Evolutionary conservation across 2,888 invertebrate species (phyloP), one percentile per base, ranked within the genome.

Genomic region (Lithophane semibrunnea): DNA sequence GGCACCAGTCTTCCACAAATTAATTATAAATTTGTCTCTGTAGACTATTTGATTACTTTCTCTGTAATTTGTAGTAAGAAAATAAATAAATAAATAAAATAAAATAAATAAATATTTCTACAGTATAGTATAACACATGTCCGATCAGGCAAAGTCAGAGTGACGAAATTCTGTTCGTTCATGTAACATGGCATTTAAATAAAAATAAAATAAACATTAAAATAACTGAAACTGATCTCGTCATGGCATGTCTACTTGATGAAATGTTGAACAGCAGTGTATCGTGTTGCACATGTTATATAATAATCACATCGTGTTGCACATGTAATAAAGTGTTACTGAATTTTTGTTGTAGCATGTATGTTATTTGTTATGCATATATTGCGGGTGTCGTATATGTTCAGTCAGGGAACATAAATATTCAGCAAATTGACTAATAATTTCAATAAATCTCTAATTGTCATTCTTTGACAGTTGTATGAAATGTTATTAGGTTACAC

Each of bases 81-180:
- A n/a, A n/a, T n/a, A n/a, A n/a, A n/a, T n/a, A n/a, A n/a, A n/a
- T n/a, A n/a, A n/a, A n/a, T n/a, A n/a, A n/a, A n/a, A n/a, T n/a
- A n/a, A n/a, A n/a, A n/a, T n/a, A n/a, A n/a, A n/a, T n/a, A n/a
- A n/a, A n/a, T 69, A 69, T 24, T 37, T 54, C 0, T 54, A 42
- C 1, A 58, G 37, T 56, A 24, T 29, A 10, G 18, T 2, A 9
- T 65, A 37, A 54, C 79, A 79, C 18, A 63, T 54, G 80, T 54
- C 21, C 13, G 3, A 79, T 18, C 12, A 21, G 8, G 18, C 18
- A 37, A 68, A 56, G n/a, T 37, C 16, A 47, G 29, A 29, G 13
- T 18, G 24, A 73, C 18, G 16, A 21, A 37, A 72, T n/a, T 73
- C 37, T 0, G 0, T 24, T 73, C 8, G 24, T 69, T 18, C 7